Evolutionary conservation across 2,113 vertebrate species (phyloP).

Genomic region (Himantopus leucocephalus): DNA sequence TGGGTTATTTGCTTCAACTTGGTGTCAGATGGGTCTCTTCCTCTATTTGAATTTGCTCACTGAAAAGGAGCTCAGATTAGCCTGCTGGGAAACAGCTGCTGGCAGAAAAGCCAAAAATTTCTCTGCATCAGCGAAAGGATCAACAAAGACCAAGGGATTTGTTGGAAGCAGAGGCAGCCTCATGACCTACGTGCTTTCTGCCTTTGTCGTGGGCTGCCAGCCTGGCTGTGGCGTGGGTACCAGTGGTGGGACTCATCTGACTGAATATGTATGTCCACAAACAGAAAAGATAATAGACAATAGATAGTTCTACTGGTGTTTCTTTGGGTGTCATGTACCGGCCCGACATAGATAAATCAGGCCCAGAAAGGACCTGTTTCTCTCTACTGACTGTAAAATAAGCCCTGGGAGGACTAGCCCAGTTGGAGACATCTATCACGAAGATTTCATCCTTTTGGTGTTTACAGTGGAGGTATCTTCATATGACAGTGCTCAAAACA

Average conservation of each 20-base stretch:
- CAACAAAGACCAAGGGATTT: not conserved
- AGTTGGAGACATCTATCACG: not conserved
- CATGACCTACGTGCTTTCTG: not conserved
- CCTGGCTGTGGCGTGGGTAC: not conserved
- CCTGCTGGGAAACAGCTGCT: not conserved
- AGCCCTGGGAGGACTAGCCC: not conserved
- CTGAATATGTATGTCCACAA: not conserved
- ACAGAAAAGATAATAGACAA: not conserved
- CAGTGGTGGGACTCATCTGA: not conserved
- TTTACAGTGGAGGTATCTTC: not conserved
- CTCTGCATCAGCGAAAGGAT: not conserved
- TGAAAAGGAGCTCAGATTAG: not conserved
- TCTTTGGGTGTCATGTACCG: not conserved
- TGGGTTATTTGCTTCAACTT: not conserved
- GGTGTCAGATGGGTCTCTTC: not conserved
- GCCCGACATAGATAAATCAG: not conserved
- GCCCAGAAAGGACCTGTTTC: not conserved
- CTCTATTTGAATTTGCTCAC: not conserved
- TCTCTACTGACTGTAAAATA: not conserved
- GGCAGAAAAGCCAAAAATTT: not conserved
- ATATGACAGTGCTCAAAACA: not conserved
- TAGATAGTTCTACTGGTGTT: accelerated
- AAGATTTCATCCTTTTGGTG: not conserved
- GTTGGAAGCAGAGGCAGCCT: not conserved
- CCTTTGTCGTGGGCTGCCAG: not conserved